These are phyloP conservation scores for Brachypterus glaber DNA, from an alignment of 2,888 invertebrate species.

Conservation along the genomic window DNA sequence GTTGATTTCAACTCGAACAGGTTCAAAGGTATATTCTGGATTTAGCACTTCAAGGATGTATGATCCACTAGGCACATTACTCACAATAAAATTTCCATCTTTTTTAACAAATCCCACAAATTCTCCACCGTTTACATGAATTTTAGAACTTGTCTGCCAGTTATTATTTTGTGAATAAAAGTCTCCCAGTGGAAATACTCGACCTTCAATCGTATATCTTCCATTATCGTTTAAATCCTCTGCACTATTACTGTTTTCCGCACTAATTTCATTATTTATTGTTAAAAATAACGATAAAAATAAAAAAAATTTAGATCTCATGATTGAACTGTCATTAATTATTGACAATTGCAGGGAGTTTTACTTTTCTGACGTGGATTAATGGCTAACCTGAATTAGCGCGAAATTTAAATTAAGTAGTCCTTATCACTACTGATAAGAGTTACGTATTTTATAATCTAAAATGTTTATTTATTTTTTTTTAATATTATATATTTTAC, in stretches of 20 bases:
- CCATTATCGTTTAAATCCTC: constrained; percentile 40
- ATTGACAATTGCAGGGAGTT: too few species aligned
- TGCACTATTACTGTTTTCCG: constrained; percentile 18
- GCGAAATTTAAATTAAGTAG: too few species aligned
- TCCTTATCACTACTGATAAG: too few species aligned
- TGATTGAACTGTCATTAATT: too few species aligned
- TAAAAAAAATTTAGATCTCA: too few species aligned
- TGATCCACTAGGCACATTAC: constrained; percentile 83
- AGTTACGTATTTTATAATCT: too few species aligned
- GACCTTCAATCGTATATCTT: constrained; percentile 71
- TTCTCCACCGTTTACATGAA: constrained; percentile 84
- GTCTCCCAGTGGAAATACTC: constrained; percentile 62
- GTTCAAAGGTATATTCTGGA: constrained; percentile 87
- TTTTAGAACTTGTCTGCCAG: constrained; percentile 69
- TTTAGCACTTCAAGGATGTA: constrained; percentile 89
- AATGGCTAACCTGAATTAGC: too few species aligned
- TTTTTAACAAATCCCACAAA: constrained; percentile 79
- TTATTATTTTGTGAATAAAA: constrained; percentile 46
- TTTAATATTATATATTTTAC: too few species aligned
- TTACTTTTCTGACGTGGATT: too few species aligned
- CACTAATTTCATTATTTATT: constrained; percentile 8
- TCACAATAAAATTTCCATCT: constrained; percentile 84
- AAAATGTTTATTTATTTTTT: too few species aligned
- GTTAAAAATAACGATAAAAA: constrained; percentile 5
- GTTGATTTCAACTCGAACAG: constrained; percentile 92